These are phyloP conservation scores for Ciconia nigra DNA, from an alignment of 2,797 vertebrate genomes.

Conservation along the genomic window DNA sequence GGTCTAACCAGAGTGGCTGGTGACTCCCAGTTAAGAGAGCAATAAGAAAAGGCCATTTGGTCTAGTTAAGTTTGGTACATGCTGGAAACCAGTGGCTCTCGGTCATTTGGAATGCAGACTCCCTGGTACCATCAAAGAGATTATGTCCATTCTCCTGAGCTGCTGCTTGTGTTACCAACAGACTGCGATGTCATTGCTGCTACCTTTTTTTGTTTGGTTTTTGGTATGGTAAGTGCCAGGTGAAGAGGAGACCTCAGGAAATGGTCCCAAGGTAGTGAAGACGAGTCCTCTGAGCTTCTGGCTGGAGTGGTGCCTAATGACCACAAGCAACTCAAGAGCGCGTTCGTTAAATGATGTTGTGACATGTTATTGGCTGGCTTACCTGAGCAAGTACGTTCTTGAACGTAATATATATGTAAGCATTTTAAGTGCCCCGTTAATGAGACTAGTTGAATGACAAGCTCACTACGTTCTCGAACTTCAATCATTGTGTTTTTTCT, in stretches of 20 bases:
- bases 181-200: not conserved
- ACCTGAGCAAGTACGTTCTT: conserved; percentile 38
- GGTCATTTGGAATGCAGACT: not conserved
- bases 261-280: not conserved
- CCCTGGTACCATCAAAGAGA: accelerated
- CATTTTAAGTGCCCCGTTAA: not conserved
- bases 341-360: not conserved
- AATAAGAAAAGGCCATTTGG: not conserved
- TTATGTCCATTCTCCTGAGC: not conserved
- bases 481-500: accelerated
- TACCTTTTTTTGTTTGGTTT: not conserved
- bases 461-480: not conserved
- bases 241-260: not conserved
- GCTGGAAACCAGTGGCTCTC: not conserved
- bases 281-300: accelerated
- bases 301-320: not conserved
- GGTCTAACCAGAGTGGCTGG: not conserved
- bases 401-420: not conserved
- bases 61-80: not conserved
- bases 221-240: not conserved
- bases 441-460: not conserved
- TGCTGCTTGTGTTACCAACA: not conserved
- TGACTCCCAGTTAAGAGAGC: not conserved
- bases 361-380: conserved; percentile 5
- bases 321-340: not conserved